phyloP scores from a whole-genome alignment of 2,888 invertebrate species.

The Slavum lentiscoides region DNA sequence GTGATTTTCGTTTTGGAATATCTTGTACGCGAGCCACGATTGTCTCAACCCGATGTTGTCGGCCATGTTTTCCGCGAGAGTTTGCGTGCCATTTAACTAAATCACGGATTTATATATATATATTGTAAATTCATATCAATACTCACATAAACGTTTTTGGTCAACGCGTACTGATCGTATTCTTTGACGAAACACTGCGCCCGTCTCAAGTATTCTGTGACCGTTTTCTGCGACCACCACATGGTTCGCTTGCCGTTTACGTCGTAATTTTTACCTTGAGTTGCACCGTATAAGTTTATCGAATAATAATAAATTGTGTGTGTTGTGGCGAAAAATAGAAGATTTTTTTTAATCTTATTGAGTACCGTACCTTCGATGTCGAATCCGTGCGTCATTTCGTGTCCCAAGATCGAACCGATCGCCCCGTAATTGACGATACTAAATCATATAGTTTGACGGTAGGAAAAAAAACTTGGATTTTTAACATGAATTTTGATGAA shows the following conservation, averaged over 20 bases:
- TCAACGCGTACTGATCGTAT: constrained; percentile 46
- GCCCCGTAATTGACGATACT: constrained; percentile 59
- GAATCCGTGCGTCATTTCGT: constrained; percentile 60
- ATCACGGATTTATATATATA: too few species aligned
- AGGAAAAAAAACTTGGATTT: too few species aligned
- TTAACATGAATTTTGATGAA: too few species aligned
- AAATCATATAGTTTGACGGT: too few species aligned
- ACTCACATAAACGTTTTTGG: constrained; percentile 3
- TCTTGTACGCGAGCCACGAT: constrained; percentile 43
- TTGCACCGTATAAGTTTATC: too few species aligned
- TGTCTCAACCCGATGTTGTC: constrained; percentile 32
- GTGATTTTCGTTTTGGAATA: background rate
- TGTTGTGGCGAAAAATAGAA: too few species aligned
- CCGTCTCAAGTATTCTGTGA: constrained; percentile 32
- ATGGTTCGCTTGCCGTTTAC: constrained; percentile 55
- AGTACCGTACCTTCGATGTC: constrained; percentile 57
- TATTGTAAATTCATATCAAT: background rate
- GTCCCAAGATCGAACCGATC: constrained; percentile 59
- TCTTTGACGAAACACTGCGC: constrained; percentile 54
- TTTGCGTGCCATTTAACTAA: constrained; percentile 55
- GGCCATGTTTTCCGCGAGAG: constrained; percentile 56
- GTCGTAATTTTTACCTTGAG: constrained; percentile 57
- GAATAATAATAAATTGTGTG: too few species aligned
- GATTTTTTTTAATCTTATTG: too few species aligned
- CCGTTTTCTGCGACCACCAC: constrained; percentile 46